Base-by-base conservation (phyloP, 2,113 vertebrate species). In the Xenopus tropicalis region DNA sequence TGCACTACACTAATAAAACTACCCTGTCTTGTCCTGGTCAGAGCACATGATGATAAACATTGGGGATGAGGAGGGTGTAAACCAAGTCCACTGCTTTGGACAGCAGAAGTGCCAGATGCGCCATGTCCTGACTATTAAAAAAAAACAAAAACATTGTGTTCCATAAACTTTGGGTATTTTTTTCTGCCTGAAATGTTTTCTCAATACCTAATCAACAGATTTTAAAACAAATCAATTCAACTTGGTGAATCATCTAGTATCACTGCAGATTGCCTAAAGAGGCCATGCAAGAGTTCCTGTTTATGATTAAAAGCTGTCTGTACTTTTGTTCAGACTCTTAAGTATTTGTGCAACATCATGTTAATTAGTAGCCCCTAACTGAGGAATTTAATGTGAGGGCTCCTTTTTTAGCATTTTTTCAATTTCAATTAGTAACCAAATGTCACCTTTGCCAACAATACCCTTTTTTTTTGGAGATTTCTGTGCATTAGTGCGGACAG, bases 291-390 rank as follows among this genome's bases (percentile, higher is more conserved):
- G 37, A 59, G 37, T 22, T 74, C 23, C 42, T 19, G 72, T 74
- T 67, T 66, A 74, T 74, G 22, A 74, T 74, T 74, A 61, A 67
- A 73, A 67, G 54, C 13, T 48, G 51, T 66, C 57, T 61, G 43
- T 25, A 74, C 72, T 59, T 74, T 74, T 37, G 37, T 23, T 61
- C 65, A 29, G 42, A 17, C 43, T 3, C 3, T 19, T 21, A 21
- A 67, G 22, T 61, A 29, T 74, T 61, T 51, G 22, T 61, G 37
- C n/a, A 48, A 22, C 64, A 48, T 67, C 51, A 29, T 59, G 56
- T 68, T 74, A 68, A 68, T 61, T 74, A 74, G 23, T 74, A 61
- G 19, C 64, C 14, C 20, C 23, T 14, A 37, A 14, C 58, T 17
- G 17, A 23, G 42, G 22, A 48, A 58, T 64, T 24, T 61, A 54